phyloP scores from a whole-genome alignment of 2,113 vertebrate species.

The Aspiorhynchus laticeps region DNA sequence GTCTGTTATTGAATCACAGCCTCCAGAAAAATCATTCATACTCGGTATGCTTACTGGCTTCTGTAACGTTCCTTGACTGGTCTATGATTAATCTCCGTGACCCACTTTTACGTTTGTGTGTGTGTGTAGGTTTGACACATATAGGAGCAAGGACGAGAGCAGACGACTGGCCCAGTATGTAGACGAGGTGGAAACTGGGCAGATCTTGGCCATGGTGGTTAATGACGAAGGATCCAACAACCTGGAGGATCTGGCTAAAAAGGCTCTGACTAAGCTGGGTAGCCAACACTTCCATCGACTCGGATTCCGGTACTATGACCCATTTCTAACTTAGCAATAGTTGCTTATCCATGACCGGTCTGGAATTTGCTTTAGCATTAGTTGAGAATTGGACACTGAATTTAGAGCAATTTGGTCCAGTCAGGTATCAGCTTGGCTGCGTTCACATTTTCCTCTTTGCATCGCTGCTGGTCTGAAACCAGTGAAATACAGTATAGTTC shows the following conservation, averaged over 20 bases:
- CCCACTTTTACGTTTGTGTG: slow-evolving; percentile 40
- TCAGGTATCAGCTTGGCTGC: background rate
- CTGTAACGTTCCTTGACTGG: slow-evolving; percentile 11
- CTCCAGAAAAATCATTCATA: slow-evolving; percentile 31
- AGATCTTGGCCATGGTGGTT: slow-evolving; percentile 87
- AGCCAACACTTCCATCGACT: slow-evolving; percentile 88
- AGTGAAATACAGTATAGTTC: background rate
- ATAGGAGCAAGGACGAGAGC: slow-evolving; percentile 88
- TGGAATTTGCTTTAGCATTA: slow-evolving; percentile 13
- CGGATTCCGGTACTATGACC: slow-evolving; percentile 85
- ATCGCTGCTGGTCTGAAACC: background rate
- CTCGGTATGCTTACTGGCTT: slow-evolving; percentile 49
- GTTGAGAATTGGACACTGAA: background rate
- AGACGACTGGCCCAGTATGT: slow-evolving; percentile 86
- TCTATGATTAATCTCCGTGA: slow-evolving; percentile 33
- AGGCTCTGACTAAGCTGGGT: slow-evolving; percentile 85
- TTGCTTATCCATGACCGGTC: background rate
- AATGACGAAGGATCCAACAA: slow-evolving; percentile 96
- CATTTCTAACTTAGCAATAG: background rate
- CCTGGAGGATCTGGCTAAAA: slow-evolving; percentile 88
- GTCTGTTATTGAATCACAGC: slow-evolving; percentile 25
- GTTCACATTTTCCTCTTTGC: background rate
- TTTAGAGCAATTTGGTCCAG: background rate
- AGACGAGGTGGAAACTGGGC: slow-evolving; percentile 75
- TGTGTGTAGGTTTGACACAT: slow-evolving; percentile 89